phyloP scores from a whole-genome alignment of 2,113 vertebrate species.

The Vulpes ferrilata region DNA sequence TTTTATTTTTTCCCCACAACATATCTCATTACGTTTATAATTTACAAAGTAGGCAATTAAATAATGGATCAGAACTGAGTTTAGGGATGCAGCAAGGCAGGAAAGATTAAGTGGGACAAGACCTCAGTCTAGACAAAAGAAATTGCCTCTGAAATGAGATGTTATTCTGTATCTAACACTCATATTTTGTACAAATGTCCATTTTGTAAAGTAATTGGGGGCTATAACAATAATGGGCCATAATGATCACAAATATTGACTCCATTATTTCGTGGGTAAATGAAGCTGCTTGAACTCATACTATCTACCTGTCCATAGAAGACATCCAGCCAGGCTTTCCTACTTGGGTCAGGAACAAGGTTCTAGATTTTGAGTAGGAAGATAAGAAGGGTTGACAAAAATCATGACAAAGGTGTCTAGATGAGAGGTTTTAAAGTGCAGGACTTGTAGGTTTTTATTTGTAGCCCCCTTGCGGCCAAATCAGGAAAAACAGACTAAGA shows the following conservation, averaged over 20 bases:
- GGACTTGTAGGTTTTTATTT: slow-evolving; percentile 6
- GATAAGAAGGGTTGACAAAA: slow-evolving; percentile 12
- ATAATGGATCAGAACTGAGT: not conserved
- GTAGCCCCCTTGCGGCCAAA: not conserved
- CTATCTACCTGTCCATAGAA: not conserved
- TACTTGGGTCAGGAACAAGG: not conserved
- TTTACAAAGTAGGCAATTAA: slow-evolving; percentile 19
- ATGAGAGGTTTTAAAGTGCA: not conserved
- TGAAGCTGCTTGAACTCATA: not conserved
- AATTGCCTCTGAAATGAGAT: slow-evolving; percentile 39
- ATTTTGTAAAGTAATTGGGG: slow-evolving; percentile 56
- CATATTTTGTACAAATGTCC: not conserved
- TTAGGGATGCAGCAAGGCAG: not conserved
- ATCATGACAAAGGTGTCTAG: not conserved
- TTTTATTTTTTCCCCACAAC: not conserved
- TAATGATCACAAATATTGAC: slow-evolving; percentile 31
- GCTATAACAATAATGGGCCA: not conserved
- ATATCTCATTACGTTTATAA: slow-evolving; percentile 20
- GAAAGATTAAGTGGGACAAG: not conserved
- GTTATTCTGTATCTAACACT: slow-evolving; percentile 29
- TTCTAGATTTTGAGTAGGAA: not conserved
- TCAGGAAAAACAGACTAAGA: slow-evolving; percentile 24
- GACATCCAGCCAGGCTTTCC: not conserved
- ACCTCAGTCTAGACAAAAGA: not conserved
- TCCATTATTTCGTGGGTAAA: slow-evolving; percentile 40